Conservation (phyloP, 2,797 vertebrate genomes). For the Sandelia bainsii region DNA sequence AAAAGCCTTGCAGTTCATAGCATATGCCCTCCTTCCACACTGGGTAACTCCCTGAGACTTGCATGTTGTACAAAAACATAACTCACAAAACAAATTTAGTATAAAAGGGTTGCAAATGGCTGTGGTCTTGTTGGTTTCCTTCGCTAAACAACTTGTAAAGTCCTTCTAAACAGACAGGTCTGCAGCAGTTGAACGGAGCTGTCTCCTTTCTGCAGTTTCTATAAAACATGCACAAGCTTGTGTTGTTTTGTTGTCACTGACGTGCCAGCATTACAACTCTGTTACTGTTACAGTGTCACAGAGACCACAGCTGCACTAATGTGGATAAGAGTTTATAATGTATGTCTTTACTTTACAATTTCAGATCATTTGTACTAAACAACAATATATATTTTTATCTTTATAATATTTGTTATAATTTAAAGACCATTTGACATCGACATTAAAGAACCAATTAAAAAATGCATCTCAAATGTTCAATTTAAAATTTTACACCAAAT, state of each 20-base stretch:
- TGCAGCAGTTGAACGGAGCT: background rate
- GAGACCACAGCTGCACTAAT: background rate
- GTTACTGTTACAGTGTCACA: background rate
- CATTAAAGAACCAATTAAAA: background rate
- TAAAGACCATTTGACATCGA: background rate
- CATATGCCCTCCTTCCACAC: conserved; percentile 11
- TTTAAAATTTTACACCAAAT: background rate
- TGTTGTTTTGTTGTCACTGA: background rate
- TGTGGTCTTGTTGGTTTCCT: conserved; percentile 6
- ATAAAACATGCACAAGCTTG: background rate
- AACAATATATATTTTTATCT: background rate
- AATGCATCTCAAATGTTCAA: background rate
- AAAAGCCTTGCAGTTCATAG: conserved; percentile 2
- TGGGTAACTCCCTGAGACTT: conserved; percentile 27
- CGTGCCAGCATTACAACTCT: background rate
- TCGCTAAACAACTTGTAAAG: conserved; percentile 9
- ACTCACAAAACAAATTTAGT: conserved; percentile 19
- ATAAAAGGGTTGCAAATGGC: conserved; percentile 1
- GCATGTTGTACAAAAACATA: conserved; percentile 26
- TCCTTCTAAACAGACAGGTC: conserved; percentile 14
- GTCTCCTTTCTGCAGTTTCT: background rate
- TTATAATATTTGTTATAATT: background rate
- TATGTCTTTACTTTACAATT: background rate
- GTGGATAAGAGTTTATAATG: background rate
- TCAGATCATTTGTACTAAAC: background rate